phyloP scores from a whole-genome alignment of 2,797 vertebrate genomes.

The Adelosebastes latens region DNA sequence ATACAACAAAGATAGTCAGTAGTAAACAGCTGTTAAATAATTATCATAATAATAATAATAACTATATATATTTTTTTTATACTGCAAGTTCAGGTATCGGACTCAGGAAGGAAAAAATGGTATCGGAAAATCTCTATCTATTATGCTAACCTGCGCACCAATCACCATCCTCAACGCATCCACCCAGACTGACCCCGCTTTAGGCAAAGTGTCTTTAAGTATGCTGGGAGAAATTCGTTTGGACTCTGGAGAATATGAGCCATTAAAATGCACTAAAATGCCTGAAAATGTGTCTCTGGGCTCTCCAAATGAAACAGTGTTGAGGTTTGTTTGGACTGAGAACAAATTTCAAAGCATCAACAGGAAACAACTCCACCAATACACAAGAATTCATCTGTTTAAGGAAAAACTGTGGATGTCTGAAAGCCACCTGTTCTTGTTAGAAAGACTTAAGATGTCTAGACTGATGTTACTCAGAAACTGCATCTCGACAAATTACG shows the following conservation, averaged over 20 bases:
- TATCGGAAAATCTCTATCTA: too few species aligned
- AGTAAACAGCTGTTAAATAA: too few species aligned
- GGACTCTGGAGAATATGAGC: not conserved
- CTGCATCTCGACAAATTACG: not conserved
- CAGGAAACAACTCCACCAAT: slow-evolving; percentile 1
- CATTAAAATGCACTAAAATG: not conserved
- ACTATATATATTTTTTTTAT: too few species aligned
- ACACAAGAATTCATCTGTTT: not conserved
- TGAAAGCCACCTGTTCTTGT: not conserved
- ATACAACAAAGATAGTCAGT: too few species aligned
- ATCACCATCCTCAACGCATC: not conserved
- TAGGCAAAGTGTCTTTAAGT: not conserved
- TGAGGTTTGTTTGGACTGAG: slow-evolving; percentile 1
- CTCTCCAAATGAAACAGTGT: not conserved
- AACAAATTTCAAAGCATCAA: not conserved
- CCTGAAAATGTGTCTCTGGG: not conserved
- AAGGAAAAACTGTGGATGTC: not conserved
- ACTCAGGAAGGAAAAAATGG: too few species aligned
- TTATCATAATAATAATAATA: too few species aligned
- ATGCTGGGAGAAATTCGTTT: not conserved
- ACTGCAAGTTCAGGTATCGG: too few species aligned
- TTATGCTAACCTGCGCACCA: not conserved
- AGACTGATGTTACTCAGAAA: not conserved
- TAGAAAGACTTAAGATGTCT: not conserved
- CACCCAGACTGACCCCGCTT: not conserved